Conservation (phyloP, 2,797 vertebrate species). For the Chaetodon trifasciatus region DNA sequence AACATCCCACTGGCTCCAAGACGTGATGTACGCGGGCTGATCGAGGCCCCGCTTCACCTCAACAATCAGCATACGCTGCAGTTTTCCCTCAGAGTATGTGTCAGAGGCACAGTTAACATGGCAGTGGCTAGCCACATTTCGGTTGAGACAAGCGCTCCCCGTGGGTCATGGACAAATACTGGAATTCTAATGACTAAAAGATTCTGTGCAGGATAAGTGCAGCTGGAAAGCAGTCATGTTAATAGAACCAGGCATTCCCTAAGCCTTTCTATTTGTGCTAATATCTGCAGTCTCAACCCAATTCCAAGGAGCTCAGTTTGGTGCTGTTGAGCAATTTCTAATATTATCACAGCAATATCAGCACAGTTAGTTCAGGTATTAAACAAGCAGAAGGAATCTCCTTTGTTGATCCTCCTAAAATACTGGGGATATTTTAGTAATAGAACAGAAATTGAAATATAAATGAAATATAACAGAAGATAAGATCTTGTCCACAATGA, state of each 20-base stretch:
- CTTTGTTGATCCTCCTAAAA: constrained; percentile 15
- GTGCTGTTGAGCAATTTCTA: constrained; percentile 26
- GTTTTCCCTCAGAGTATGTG: constrained; percentile 51
- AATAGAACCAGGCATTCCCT: constrained; percentile 20
- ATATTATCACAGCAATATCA: constrained; percentile 29
- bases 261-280: constrained; percentile 28
- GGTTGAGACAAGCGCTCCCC: constrained; percentile 23
- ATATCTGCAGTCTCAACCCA: constrained; percentile 17
- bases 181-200: constrained; percentile 44
- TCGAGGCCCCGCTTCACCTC: constrained; percentile 60
- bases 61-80: constrained; percentile 62
- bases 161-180: constrained; percentile 42
- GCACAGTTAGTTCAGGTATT: constrained; percentile 23
- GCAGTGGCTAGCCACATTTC: constrained; percentile 50
- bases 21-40: constrained; percentile 31
- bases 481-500: not conserved
- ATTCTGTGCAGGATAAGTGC: constrained; percentile 38
- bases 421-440: not conserved
- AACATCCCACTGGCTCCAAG: constrained; percentile 55
- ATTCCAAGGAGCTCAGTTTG: constrained; percentile 24
- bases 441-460: constrained; percentile 13
- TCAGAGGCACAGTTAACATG: constrained; percentile 57
- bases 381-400: not conserved
- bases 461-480: constrained; percentile 9
- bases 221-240: constrained; percentile 31